Percentiles rank a stretch among this genome's conserved stretches.
These are phyloP conservation scores for Chironomus tepperi DNA, from an alignment of 1,140 invertebrate species.

Conservation along the genomic window DNA sequence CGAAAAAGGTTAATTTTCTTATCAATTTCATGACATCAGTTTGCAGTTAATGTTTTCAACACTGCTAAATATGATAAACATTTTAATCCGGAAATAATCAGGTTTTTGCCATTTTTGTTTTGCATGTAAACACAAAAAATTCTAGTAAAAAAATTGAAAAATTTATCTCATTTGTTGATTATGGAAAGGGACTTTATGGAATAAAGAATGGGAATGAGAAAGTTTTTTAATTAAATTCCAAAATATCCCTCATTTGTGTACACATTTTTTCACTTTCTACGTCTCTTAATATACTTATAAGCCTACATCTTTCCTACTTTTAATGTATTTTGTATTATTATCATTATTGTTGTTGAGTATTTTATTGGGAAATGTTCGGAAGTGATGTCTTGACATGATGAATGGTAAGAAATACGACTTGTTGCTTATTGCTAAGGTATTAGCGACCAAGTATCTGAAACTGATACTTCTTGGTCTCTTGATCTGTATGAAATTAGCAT, in stretches of 20 bases:
- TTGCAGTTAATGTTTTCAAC: background rate
- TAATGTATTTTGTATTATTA: no score
- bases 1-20: background rate
- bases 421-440: no score
- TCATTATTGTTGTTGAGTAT: no score
- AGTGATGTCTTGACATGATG: no score
- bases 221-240: conserved; percentile 3
- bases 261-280: background rate
- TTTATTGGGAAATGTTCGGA: no score
- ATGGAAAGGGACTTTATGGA: background rate
- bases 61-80: background rate
- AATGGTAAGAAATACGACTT: no score
- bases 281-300: background rate
- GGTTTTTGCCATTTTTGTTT: no score
- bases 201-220: background rate
- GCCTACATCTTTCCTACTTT: no score
- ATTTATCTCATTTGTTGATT: background rate
- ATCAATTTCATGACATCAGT: conserved; percentile 8
- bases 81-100: conserved; percentile 5
- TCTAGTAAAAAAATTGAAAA: background rate
- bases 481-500: no score
- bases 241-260: conserved; percentile 19
- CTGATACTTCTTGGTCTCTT: no score
- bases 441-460: no score
- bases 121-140: background rate